Percentiles rank a stretch among this genome's conserved stretches.
Evolutionary conservation across 2,888 invertebrate genomes (phyloP).

Genomic region (Aphidoletes aphidimyza): DNA sequence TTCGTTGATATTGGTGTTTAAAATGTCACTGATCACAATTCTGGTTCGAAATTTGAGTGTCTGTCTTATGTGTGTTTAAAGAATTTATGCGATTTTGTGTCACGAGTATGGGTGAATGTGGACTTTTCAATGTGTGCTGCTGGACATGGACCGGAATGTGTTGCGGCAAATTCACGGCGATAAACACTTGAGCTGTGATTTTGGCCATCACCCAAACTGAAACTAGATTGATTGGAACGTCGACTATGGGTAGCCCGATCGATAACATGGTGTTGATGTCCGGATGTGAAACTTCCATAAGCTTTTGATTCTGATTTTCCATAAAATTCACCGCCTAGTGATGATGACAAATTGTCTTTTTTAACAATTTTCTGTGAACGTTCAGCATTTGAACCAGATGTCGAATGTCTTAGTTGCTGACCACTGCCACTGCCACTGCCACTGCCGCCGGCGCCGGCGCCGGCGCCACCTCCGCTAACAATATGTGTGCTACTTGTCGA

Average conservation of each 20-base stretch:
- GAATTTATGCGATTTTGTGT: constrained; percentile 86
- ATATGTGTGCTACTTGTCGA: constrained; percentile 55
- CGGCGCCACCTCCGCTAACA: neutral
- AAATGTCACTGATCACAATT: constrained; percentile 12
- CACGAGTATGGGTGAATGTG: constrained; percentile 85
- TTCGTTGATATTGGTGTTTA: neutral
- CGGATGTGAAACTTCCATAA: constrained; percentile 73
- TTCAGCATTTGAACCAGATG: constrained; percentile 68
- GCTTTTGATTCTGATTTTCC: constrained; percentile 77
- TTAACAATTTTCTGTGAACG: constrained; percentile 72
- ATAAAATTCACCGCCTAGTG: constrained; percentile 78
- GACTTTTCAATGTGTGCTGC: constrained; percentile 81
- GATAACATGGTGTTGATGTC: constrained; percentile 58
- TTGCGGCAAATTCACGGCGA: constrained; percentile 79
- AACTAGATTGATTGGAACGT: constrained; percentile 78
- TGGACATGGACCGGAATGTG: constrained; percentile 80
- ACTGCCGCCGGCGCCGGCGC: neutral
- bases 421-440: neutral
- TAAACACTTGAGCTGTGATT: constrained; percentile 73
- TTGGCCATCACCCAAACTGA: constrained; percentile 76
- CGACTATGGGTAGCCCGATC: constrained; percentile 63
- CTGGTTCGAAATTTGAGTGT: neutral
- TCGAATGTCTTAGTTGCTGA: constrained; percentile 69
- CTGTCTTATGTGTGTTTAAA: constrained; percentile 68
- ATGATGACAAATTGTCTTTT: constrained; percentile 76